Percentiles rank a stretch among this genome's conserved stretches.
Evolutionary conservation across 2,797 vertebrate species (phyloP).

Genomic region (Artibeus lituratus): DNA sequence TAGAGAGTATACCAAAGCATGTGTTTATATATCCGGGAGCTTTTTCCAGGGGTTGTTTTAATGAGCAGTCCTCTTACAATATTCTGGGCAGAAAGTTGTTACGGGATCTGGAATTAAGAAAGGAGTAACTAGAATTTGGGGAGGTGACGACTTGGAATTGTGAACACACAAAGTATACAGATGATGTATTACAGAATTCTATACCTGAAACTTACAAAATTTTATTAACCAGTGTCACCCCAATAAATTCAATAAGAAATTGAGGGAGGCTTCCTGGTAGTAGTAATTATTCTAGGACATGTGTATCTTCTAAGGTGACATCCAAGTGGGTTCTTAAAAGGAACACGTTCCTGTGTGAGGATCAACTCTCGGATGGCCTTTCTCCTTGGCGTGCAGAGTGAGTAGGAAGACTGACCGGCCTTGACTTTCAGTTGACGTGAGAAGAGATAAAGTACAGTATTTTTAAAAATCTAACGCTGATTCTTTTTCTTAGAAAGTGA

Average conservation of each 20-base stretch:
- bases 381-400: background rate
- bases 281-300: background rate
- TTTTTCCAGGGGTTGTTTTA: background rate
- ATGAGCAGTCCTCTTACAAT: background rate
- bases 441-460: background rate
- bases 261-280: background rate
- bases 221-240: background rate
- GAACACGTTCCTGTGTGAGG: background rate
- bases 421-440: background rate
- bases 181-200: background rate
- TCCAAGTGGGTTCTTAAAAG: background rate
- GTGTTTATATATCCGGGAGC: background rate
- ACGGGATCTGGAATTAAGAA: background rate
- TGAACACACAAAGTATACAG: background rate
- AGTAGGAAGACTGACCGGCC: background rate
- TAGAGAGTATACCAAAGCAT: background rate
- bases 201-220: background rate
- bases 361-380: background rate
- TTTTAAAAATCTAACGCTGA: background rate
- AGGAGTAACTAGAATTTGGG: background rate
- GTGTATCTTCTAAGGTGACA: background rate
- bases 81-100: background rate
- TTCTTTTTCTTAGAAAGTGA: constrained; percentile 33
- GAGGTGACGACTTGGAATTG: background rate
- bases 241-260: background rate